A percentile compares a stretch with the other conserved stretches of the same genome.
phyloP scores from a whole-genome alignment of 2,113 vertebrate genomes.

The Hydropotes inermis region DNA sequence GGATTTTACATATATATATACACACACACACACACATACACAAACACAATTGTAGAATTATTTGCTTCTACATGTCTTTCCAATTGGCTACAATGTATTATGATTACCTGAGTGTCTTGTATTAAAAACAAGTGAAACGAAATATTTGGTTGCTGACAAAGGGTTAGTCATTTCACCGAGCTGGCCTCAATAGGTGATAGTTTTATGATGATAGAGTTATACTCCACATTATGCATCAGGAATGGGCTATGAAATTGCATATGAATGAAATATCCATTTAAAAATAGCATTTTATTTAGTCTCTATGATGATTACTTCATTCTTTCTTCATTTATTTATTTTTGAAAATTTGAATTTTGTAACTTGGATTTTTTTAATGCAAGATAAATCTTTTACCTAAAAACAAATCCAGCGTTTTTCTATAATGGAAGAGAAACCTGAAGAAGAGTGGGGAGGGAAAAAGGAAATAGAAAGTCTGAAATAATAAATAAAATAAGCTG shows the following conservation, averaged over 20 bases:
- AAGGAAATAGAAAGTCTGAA: background rate
- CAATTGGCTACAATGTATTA: background rate
- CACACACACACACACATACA: background rate
- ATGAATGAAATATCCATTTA: background rate
- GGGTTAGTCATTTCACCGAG: background rate
- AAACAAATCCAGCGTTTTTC: background rate
- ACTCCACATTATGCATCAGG: background rate
- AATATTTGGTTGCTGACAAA: background rate
- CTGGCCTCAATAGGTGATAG: background rate
- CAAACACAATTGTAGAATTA: background rate
- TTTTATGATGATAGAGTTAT: background rate
- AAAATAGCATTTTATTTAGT: background rate
- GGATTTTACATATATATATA: accelerated
- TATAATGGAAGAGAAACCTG: background rate
- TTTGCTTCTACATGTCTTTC: background rate
- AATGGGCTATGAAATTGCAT: background rate
- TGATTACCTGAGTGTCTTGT: background rate
- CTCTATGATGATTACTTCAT: background rate
- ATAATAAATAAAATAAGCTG: background rate
- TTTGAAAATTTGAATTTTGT: constrained; percentile 12
- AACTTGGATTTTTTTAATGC: background rate
- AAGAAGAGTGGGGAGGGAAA: background rate
- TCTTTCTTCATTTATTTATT: background rate
- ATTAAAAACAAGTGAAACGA: background rate
- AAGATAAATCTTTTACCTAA: background rate